phyloP scores from a whole-genome alignment of 1,140 invertebrate species.

The Palaemon carinicauda region DNA sequence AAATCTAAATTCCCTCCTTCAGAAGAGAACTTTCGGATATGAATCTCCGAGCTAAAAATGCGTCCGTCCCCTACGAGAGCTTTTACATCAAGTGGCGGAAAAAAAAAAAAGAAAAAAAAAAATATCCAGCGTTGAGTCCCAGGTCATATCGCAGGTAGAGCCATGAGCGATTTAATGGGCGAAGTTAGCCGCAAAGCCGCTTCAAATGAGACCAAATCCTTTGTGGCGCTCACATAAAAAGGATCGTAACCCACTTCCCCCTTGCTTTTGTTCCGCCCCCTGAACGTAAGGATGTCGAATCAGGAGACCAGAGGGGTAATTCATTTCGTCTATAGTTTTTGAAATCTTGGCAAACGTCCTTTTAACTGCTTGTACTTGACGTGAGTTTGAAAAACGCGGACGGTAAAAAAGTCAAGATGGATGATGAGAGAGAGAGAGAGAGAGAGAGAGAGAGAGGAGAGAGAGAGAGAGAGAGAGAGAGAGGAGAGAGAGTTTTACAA shows the following conservation, averaged over 20 bases:
- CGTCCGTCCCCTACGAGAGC: too few species aligned
- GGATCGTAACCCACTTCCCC: slow-evolving; percentile 20
- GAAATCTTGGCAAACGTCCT: too few species aligned
- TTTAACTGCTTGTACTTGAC: background rate
- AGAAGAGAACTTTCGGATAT: too few species aligned
- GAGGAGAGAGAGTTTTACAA: background rate
- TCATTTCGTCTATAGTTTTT: too few species aligned
- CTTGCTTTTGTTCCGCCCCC: background rate
- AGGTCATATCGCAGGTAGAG: background rate
- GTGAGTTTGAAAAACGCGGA: too few species aligned
- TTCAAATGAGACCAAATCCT: background rate
- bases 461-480: background rate
- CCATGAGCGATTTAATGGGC: background rate
- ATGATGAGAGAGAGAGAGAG: too few species aligned
- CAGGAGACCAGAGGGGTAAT: too few species aligned
- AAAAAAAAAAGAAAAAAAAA: too few species aligned
- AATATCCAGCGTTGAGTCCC: too few species aligned
- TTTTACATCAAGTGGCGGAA: too few species aligned
- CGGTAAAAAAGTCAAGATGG: background rate
- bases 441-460: slow-evolving; percentile 1
- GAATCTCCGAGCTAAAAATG: too few species aligned
- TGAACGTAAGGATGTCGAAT: background rate
- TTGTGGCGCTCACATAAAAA: background rate
- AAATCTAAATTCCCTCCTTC: too few species aligned
- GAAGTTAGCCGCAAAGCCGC: background rate